These are phyloP conservation scores for Cephus cinctus DNA, from an alignment of 1,140 invertebrate genomes.

Conservation along the genomic window DNA sequence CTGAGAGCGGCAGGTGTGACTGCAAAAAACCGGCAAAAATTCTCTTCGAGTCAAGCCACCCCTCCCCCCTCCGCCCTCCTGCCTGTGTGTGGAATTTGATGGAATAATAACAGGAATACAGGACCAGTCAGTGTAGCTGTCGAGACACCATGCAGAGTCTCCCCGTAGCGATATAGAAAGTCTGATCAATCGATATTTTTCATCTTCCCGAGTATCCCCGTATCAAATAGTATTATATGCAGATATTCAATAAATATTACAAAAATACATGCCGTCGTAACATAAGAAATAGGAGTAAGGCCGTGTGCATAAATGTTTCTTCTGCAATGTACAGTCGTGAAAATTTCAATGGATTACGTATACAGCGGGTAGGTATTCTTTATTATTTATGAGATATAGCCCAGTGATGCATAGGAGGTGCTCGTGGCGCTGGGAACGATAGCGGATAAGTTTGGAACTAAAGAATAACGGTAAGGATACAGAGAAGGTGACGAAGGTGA, in stretches of 20 bases:
- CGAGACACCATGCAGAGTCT: not conserved
- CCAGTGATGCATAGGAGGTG: not conserved
- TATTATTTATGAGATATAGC: constrained; percentile 21
- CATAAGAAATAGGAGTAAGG: too few species aligned
- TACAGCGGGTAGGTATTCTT: too few species aligned
- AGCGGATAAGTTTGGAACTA: not conserved
- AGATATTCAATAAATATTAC: too few species aligned
- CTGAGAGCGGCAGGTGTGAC: constrained; percentile 27
- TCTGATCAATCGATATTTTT: too few species aligned
- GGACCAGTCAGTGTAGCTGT: constrained; percentile 4
- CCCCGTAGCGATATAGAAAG: too few species aligned
- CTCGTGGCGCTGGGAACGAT: too few species aligned
- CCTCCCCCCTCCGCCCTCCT: not conserved
- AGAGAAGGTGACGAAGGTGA: not conserved
- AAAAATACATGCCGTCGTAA: too few species aligned
- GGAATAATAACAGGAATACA: constrained; percentile 28
- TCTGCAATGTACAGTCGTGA: too few species aligned
- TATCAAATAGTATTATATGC: too few species aligned
- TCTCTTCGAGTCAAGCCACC: constrained; percentile 13
- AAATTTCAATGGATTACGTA: too few species aligned
- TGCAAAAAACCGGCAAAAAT: constrained; percentile 30
- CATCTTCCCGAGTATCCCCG: too few species aligned
- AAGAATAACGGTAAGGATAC: constrained; percentile 9
- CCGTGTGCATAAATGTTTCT: too few species aligned
- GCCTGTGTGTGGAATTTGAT: constrained; percentile 21